Evolutionary conservation across 2,797 vertebrate genomes (phyloP), one percentile per base, ranked within the genome.

Genomic region (Hypotaenidia philippensis): DNA sequence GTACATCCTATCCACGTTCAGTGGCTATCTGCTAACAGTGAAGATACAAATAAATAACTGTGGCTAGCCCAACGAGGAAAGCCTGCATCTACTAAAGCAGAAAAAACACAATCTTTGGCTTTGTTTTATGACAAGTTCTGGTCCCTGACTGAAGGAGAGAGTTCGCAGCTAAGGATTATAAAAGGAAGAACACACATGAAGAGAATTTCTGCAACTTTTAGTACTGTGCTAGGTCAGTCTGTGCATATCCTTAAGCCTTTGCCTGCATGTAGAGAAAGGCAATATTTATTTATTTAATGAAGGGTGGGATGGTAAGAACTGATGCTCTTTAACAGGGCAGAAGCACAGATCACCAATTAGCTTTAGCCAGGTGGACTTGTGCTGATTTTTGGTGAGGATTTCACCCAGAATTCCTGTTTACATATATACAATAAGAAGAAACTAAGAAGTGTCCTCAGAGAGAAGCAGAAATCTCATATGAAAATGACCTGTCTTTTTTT

Each of bases 181-280:
- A 69, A 45, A 90, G 11, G 27, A 64, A 47, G 26, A 11, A 52
- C 68, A 13, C 11, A 75, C 7, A 7, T 22, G 13, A 52, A 21
- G 22, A 57, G 5, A 14, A 7, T 26, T 65, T 84, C 70, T 55
- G 79, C n/a, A 27, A 66, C 68, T 83, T 93, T 84, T 22, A 34
- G 31, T 78, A 3, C 4, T 47, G 9, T 0, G 0, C 31, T 70
- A 31, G 31, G 10, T 50, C 40, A 23, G 36, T 9, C 38, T 76
- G 6, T 61, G 64, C 36, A 60, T 77, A 75, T 81, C 45, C 1
- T 1, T 31, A 53, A 61, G 32, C 38, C 25, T 59, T 74, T 50
- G 13, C 17, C 74, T 83, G 29, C 25, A 14, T 4, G 44, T 44
- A 60, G 34, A 38, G 49, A 90, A 87, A 59, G 32, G 25, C 21